Evolutionary conservation across 1,140 invertebrate genomes (phyloP).

Genomic region (Centruroides vittatus): DNA sequence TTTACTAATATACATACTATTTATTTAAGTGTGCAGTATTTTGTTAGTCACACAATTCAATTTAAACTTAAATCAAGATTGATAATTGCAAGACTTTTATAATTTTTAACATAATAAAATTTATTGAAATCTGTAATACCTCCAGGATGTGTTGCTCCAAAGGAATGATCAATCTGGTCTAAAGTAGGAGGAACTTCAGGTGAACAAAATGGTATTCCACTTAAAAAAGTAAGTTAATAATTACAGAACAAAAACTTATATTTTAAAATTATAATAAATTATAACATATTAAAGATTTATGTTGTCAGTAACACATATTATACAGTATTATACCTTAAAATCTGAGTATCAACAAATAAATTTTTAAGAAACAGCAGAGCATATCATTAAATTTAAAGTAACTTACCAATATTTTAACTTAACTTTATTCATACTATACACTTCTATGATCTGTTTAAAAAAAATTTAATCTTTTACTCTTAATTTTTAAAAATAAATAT

Average conservation of each 20-base stretch:
- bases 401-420: constrained; percentile 86
- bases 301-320: too few species aligned
- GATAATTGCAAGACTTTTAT: too few species aligned
- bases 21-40: too few species aligned
- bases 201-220: constrained; percentile 85
- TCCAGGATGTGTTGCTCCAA: constrained; percentile 92
- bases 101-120: too few species aligned
- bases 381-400: not conserved
- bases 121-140: constrained; percentile 17
- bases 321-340: too few species aligned
- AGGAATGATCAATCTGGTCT: constrained; percentile 93
- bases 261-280: not conserved
- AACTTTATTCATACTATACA: constrained; percentile 81
- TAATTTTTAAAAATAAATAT: not conserved
- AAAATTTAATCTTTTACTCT: constrained; percentile 11
- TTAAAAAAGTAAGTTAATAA: constrained; percentile 30
- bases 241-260: not conserved
- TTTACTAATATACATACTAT: too few species aligned
- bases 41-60: too few species aligned
- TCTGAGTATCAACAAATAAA: too few species aligned
- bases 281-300: not conserved
- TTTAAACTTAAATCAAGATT: too few species aligned
- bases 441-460: constrained; percentile 64
- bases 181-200: constrained; percentile 86
- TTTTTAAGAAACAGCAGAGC: too few species aligned